Base-by-base conservation (phyloP, 2,888 invertebrate genomes). In the Leucophora obtusa region DNA sequence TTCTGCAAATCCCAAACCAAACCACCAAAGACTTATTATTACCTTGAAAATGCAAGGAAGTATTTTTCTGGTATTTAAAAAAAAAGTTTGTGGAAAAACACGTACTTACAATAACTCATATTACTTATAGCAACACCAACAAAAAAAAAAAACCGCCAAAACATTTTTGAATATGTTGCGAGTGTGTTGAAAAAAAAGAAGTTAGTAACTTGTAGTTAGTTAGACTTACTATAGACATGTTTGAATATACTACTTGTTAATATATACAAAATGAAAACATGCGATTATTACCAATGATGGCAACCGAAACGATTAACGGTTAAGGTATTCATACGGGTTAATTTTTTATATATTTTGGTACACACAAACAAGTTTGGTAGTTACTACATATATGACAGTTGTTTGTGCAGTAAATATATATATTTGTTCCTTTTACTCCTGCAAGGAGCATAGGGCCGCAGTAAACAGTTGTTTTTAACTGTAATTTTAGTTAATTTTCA, bases 11-110 rank as follows among this genome's bases (percentile, higher is more conserved):
- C 15, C 18, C 54, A 15, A 63, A 43, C 35, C 43, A 69, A 79
- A 60, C 66, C 54, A 24, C 43, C 66, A 66, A 66, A 65, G 60
- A 54, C 21, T 70, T 18, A 56, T 68, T 59, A 58, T 73, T 77
- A 70, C 80, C 80, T 77, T 81, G 80, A 81, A 81, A 74, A 72
- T 63, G 47, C 21, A 65, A 81, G 80, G 80, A 81, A 81, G 73
- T 73, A 69, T 47, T 58, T 65, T 66, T 60, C 21, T 35, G 10
- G 58, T 38, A 33, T 72, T 58, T 76, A 59, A 65, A 59, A 54
- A 53, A 59, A 71, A 65, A 54, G 62, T 50, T 47, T 66, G 68
- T 54, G 65, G 50, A 77, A 77, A 66, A 70, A 76, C 63, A 70
- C 18, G 70, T 70, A 56, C 18, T 6, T 47, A 54, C 33, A 17